phyloP scores from a whole-genome alignment of 1,140 invertebrate species.

The Caenorhabditis latens region DNA sequence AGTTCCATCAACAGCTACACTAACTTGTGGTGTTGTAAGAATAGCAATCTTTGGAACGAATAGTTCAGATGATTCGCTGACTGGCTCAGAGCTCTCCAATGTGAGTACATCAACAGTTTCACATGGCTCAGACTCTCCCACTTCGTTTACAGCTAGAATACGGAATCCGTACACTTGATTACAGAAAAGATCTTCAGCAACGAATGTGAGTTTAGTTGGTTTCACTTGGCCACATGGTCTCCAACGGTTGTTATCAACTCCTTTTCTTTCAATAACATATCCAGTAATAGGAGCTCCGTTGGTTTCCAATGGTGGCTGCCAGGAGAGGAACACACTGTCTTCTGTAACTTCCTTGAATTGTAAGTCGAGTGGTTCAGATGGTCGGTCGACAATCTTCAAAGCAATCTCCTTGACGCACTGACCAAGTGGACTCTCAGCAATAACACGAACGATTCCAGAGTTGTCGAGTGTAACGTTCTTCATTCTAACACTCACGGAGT shows the following conservation, averaged over 20 bases:
- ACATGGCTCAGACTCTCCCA: constrained; percentile 91
- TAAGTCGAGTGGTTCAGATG: constrained; percentile 68
- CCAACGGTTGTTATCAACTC: constrained; percentile 73
- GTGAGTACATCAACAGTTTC: constrained; percentile 86
- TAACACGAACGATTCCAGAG: constrained; percentile 65
- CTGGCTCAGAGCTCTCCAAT: constrained; percentile 32
- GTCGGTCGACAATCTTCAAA: constrained; percentile 72
- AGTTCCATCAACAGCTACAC: constrained; percentile 49
- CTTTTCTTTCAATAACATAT: constrained; percentile 75
- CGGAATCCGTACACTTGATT: constrained; percentile 96
- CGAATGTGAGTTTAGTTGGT: constrained; percentile 74
- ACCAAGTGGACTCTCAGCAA: constrained; percentile 68
- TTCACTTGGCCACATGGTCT: constrained; percentile 70
- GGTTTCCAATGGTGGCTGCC: constrained; percentile 67
- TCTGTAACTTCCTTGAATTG: constrained; percentile 63
- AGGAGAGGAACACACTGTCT: constrained; percentile 67
- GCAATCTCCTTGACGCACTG: constrained; percentile 65
- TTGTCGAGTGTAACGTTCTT: constrained; percentile 55
- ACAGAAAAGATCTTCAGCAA: constrained; percentile 92
- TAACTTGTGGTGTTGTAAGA: constrained; percentile 58
- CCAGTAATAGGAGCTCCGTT: constrained; percentile 71
- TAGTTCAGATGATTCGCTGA: constrained; percentile 54
- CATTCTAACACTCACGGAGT: constrained; percentile 59
- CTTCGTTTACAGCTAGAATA: constrained; percentile 95
- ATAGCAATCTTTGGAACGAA: constrained; percentile 49